These are phyloP conservation scores for Gopherus flavomarginatus DNA, from an alignment of 2,113 vertebrate genomes.

Conservation along the genomic window DNA sequence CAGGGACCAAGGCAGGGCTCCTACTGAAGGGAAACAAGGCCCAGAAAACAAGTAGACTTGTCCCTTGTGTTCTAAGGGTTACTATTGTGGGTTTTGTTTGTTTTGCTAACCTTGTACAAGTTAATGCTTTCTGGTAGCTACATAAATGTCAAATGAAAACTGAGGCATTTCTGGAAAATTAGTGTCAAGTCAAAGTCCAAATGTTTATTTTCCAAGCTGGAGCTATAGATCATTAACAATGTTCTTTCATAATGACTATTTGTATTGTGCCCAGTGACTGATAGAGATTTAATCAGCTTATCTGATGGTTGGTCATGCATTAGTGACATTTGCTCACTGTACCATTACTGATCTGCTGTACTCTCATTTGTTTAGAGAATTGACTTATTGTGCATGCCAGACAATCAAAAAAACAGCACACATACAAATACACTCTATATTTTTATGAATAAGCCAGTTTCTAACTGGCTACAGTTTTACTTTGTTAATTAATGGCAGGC, in stretches of 20 bases:
- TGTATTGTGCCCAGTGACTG: constrained; percentile 7
- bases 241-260: constrained; percentile 29
- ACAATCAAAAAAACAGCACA: constrained; percentile 14
- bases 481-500: not conserved
- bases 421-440: not conserved
- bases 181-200: not conserved
- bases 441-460: not conserved
- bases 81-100: not conserved
- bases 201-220: constrained; percentile 33
- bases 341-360: not conserved
- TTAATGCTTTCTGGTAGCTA: not conserved
- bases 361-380: constrained; percentile 9
- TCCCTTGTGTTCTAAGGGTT: not conserved
- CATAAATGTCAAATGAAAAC: not conserved
- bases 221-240: not conserved
- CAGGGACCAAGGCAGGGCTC: not conserved
- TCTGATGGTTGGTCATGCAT: constrained; percentile 16
- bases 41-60: not conserved
- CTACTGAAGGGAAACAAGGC: not conserved
- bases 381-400: constrained; percentile 13
- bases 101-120: not conserved
- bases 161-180: not conserved
- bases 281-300: constrained; percentile 46
- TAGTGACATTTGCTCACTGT: constrained; percentile 4
- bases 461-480: not conserved